phyloP scores from a whole-genome alignment of 2,888 invertebrate species.

The Drosophila birchii region DNA sequence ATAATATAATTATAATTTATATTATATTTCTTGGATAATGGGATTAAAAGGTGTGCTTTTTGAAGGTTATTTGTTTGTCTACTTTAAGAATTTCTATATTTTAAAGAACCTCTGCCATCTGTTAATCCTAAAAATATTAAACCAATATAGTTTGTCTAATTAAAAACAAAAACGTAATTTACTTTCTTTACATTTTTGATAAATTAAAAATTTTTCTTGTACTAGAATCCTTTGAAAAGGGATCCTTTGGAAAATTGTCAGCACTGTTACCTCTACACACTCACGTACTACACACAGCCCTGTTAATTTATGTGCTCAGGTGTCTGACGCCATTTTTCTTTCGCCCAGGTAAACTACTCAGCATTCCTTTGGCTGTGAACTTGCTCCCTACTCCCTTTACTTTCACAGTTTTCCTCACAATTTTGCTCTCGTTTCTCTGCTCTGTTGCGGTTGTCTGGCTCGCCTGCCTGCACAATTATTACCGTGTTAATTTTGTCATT shows the following conservation, averaged over 20 bases:
- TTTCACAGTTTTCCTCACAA: background rate
- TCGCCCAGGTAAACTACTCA: slow-evolving; percentile 36
- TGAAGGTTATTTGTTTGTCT: background rate
- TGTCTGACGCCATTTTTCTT: slow-evolving; percentile 47
- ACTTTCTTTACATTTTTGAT: background rate
- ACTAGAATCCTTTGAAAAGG: background rate
- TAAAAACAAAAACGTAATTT: background rate
- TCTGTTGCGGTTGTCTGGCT: background rate
- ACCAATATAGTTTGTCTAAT: background rate
- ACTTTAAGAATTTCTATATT: background rate
- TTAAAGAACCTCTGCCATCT: background rate
- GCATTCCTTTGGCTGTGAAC: slow-evolving; percentile 22
- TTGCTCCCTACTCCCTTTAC: background rate
- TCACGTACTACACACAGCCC: slow-evolving; percentile 23
- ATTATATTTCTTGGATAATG: background rate
- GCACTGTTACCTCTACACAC: background rate
- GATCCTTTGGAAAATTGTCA: background rate
- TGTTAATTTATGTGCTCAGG: slow-evolving; percentile 59
- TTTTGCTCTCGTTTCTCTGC: background rate
- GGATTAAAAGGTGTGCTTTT: background rate
- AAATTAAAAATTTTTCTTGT: background rate
- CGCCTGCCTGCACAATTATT: slow-evolving; percentile 62
- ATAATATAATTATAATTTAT: background rate
- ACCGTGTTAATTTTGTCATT: slow-evolving; percentile 77
- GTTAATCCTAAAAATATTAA: background rate